Evolutionary conservation across 1,140 invertebrate genomes (phyloP), one percentile per base, ranked within the genome.

Genomic region (Tachypleus tridentatus): DNA sequence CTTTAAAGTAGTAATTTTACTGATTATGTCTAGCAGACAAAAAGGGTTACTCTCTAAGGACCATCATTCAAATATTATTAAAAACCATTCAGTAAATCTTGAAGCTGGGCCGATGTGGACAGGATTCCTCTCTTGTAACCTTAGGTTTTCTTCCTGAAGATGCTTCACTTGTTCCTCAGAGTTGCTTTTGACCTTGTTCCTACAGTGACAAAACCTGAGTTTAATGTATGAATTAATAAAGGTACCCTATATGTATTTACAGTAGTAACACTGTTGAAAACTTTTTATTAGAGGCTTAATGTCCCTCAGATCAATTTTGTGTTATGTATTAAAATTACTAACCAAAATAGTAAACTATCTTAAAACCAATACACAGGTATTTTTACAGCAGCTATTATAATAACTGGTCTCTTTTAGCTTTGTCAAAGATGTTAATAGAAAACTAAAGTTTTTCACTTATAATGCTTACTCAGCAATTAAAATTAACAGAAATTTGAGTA

Each of bases 11-110:
- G 29, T 1, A 29, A 29, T 29, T 29, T 29, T 29, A 29, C 29
- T 29, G 29, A 29, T 29, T 29, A 29, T 29, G 29, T 29, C 29
- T 29, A 29, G 2, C 29, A 29, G 29, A 29, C 29, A 29, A 29
- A 29, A 29, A 29, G 29, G 2, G 2, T 29, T 29, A 29, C 29
- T 29, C 29, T 29, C 29, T 29, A 1, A 29, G 29, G 29, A 29
- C 29, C 29, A 29, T 29, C 29, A 29, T 29, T 29, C 29, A 29
- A 29, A 29, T 58, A 48, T 48, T 63, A 3, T 64, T 29, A 73
- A 92, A 71, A 94, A 92, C 91, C 92, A 96, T 75, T 95, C 91
- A 6, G 91, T 93, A 76, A 94, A 93, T 70, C 87, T 86, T 47
- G 82, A 7, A 96, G 81, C 73, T 95, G 91, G 71, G 90, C 87